Evolutionary conservation across 2,888 invertebrate genomes (phyloP), one percentile per base, ranked within the genome.

Genomic region (Oscheius sp.): DNA sequence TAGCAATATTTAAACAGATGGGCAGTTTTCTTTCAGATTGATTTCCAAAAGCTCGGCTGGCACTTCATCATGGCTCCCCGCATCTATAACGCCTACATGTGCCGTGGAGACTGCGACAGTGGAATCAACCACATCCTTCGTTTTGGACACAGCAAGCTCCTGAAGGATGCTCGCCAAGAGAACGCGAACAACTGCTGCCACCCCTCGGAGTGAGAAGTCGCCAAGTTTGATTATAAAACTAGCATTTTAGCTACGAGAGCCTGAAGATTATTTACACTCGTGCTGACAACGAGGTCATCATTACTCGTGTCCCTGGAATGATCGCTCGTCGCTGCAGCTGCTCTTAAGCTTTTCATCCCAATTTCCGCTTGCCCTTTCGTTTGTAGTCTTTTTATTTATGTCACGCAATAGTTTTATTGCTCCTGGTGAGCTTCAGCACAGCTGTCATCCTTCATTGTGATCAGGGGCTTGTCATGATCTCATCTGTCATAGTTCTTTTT

Each of bases 41-140:
- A 96, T 91, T 98, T 98, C 90, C 94, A 94, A 84, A 93, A 94
- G 88, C 96, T 97, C 89, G 96, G 96, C 37, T 96, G 96, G 96
- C 95, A 96, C 89, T 98, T 96, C 93, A 94, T 98, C 86, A 95
- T 98, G 76, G 96, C 96, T 0, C 98, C 98, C 0, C 95, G 95
- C 87, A 92, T 93, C 85, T 97, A 96, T 91, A 94, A 95, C 88
- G 96, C 97, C 7, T 95, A 95, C 91, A 96, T 96, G 91, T 98
- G 98, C 91, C 93, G 94, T 71, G 96, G 98, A 7, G 95, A 96
- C 87, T 98, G 98, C 90, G 94, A 94, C 0, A 37, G 71, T 87
- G 94, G 94, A 89, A 93, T 94, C 0, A 95, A 96, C 90, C 95
- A 95, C 9, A 95, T 96, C 90, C 32, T 60, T 2, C 37, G 47